Conservation (phyloP, 2,888 invertebrate genomes). For the Caenorhabditis afra region DNA sequence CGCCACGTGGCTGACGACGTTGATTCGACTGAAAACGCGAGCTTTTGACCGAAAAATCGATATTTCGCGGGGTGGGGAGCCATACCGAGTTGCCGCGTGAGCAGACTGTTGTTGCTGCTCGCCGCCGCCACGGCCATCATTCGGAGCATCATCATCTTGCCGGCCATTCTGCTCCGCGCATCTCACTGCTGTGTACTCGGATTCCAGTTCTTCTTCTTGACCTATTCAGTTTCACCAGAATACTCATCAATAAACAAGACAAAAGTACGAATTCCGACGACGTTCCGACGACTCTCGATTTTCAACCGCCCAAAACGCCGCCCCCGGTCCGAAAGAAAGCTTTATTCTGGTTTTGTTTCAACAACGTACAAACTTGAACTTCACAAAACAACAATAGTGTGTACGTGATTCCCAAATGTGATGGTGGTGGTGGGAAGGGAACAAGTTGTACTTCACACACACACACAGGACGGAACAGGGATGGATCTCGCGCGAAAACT, state of each 20-base stretch:
- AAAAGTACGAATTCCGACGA: neutral
- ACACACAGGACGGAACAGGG: slow-evolving; percentile 19
- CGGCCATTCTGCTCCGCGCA: slow-evolving; percentile 27
- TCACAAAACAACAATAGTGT: too few species aligned
- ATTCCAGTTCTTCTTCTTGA: too few species aligned
- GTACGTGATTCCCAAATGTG: too few species aligned
- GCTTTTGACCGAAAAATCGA: neutral
- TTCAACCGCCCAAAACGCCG: too few species aligned
- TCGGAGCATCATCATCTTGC: slow-evolving; percentile 16
- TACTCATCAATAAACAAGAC: neutral
- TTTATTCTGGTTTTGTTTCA: slow-evolving; percentile 33
- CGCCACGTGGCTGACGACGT: neutral
- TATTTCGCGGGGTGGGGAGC: neutral
- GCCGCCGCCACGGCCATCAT: neutral
- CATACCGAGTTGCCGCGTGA: neutral
- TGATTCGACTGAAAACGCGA: slow-evolving; percentile 16
- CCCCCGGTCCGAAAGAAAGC: slow-evolving; percentile 37
- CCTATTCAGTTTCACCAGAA: neutral
- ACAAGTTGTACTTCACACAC: too few species aligned
- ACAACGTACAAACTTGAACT: slow-evolving; percentile 25
- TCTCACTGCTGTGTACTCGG: slow-evolving; percentile 1
- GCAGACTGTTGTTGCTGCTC: too few species aligned
- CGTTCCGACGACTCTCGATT: too few species aligned
- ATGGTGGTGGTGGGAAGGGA: too few species aligned
- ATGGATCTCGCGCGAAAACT: slow-evolving; percentile 1